Base-by-base conservation (phyloP, 2,888 invertebrate species). In the Synergus japonicus region DNA sequence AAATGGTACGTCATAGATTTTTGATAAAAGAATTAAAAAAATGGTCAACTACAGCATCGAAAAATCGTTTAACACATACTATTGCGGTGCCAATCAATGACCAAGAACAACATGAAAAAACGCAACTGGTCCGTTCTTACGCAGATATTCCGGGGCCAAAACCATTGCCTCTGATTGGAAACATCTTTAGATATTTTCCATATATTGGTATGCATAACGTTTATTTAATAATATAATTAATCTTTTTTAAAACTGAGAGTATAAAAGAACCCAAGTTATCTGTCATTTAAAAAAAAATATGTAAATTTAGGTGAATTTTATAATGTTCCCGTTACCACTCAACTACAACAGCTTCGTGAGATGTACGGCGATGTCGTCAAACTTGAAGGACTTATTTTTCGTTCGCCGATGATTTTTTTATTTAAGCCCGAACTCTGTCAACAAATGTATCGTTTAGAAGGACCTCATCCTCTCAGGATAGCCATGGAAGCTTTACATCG, bases 111-210 rank as follows among this genome's bases (percentile, higher is more conserved):
- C 37, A 37, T n/a, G n/a, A 73, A 10, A 65, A 73, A n/a, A 29
- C 41, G 5, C 22, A 79, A 46, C 18, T 76, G 13, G 85, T 85
- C 7, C 92, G 90, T 76, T 84, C 92, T 76, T 93, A 90, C 90
- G 87, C 88, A 60, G 92, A 93, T 0, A 93, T 94, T 2, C 94
- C 94, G 0, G 94, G 94, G 0, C 94, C 94, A 0, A 88, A 91
- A 5, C 85, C 92, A 0, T 78, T 93, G 18, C 93, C 93, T 0
- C 60, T 93, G 7, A 86, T 94, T 64, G 93, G 93, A 18, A 91
- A 91, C 78, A 79, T 87, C 2, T 87, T 89, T 79, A 86, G 88
- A 85, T 91, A 90, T 76, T 29, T 91, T 29, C 89, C 90, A 0
- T 60, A 83, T 29, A 88, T 89, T 76, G 89, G 89, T 88, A 83